phyloP scores from a whole-genome alignment of 2,113 vertebrate genomes.

The Toxotes chatareus region DNA sequence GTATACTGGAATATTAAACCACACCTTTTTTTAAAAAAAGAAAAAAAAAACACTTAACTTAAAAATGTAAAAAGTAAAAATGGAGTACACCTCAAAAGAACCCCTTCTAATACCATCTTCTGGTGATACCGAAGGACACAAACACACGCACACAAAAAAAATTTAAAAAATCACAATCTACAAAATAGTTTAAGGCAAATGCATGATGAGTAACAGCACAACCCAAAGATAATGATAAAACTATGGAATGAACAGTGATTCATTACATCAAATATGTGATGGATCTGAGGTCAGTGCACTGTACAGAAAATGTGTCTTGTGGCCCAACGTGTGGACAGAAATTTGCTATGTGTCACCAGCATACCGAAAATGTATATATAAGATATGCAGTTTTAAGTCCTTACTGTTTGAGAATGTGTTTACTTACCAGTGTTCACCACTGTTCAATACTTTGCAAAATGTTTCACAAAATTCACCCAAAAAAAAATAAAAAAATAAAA shows the following conservation, averaged over 20 bases:
- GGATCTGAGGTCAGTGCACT: slow-evolving; percentile 41
- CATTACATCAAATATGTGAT: slow-evolving; percentile 43
- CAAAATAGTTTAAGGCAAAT: background rate
- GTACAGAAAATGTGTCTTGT: slow-evolving; percentile 7
- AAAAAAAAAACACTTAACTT: background rate
- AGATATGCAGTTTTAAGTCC: background rate
- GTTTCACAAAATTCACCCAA: background rate
- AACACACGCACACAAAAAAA: background rate
- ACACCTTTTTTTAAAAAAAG: no score
- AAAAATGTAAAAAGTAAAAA: slow-evolving; percentile 1
- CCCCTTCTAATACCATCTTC: background rate
- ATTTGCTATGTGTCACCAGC: slow-evolving; percentile 1
- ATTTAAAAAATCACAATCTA: background rate
- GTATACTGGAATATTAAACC: background rate
- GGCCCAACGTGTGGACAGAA: background rate
- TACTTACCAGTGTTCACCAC: background rate
- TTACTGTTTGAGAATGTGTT: background rate
- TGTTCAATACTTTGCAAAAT: slow-evolving; percentile 7
- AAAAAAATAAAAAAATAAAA: background rate
- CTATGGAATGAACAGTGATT: slow-evolving; percentile 28
- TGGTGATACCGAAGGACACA: background rate
- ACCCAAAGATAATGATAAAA: slow-evolving; percentile 4
- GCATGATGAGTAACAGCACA: background rate
- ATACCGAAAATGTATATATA: background rate
- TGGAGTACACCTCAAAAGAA: background rate